Percentiles rank a stretch among this genome's conserved stretches.
phyloP scores from a whole-genome alignment of 2,113 vertebrate genomes.

The Anoura caudifer region DNA sequence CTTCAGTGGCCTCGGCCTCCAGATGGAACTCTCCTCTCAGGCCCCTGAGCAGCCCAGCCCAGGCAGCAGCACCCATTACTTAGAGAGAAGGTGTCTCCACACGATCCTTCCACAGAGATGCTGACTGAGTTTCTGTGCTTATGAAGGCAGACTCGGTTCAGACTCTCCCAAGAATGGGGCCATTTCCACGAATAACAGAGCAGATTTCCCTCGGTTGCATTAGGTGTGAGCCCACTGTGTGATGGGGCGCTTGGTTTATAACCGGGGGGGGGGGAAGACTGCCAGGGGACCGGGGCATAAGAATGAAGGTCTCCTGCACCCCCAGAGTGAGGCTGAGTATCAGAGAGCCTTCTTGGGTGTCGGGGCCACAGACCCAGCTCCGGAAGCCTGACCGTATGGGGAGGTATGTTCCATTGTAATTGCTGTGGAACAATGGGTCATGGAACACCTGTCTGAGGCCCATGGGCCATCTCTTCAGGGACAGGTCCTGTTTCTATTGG shows the following conservation, averaged over 20 bases:
- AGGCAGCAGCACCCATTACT: neutral
- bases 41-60: neutral
- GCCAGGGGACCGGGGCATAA: neutral
- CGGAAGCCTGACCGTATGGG: neutral
- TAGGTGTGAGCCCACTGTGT: neutral
- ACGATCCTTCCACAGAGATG: neutral
- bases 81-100: conserved; percentile 18
- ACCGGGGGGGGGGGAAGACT: neutral
- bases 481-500: neutral
- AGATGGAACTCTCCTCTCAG: neutral
- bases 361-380: neutral
- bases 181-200: neutral
- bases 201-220: neutral
- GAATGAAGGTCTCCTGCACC: neutral
- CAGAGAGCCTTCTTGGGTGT: neutral
- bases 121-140: conserved; percentile 40
- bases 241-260: neutral
- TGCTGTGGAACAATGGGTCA: neutral
- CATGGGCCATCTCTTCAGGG: neutral
- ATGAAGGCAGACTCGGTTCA: neutral
- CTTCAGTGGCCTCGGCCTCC: neutral
- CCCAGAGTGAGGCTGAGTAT: neutral
- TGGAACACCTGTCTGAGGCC: fast-evolving
- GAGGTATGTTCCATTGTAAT: neutral
- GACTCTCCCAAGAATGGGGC: neutral